Base-by-base conservation (phyloP, 1,140 invertebrate species). In the Campoletis sonorensis region DNA sequence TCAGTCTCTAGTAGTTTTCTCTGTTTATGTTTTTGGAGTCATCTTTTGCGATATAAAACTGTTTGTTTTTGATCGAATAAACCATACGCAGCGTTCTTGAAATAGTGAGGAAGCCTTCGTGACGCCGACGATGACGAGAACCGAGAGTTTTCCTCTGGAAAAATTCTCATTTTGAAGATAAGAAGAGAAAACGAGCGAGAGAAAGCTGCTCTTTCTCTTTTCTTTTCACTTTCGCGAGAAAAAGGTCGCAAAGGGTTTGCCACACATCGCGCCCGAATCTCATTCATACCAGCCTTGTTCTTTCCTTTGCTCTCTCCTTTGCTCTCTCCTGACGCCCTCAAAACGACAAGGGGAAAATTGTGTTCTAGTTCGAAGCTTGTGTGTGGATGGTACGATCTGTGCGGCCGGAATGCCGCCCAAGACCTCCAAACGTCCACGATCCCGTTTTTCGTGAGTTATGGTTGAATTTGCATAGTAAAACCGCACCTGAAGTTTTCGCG, bases 381-480 rank as follows among this genome's bases (percentile, higher is more conserved):
- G 51, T 18, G 16, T 11, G 16, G 51, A 18, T n/a, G 51, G 51
- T 54, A n/a, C 1, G 40, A 45, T 45, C 40, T 21, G 51, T 54
- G 51, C 4, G 51, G 2, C n/a, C 51, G 8, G 51, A 1, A 54
- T 54, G 51, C 51, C 51, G 51, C 51, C 1, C n/a, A 21, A 54
- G 16, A 54, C 18, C 51, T n/a, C 51, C 51, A n/a, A 54, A 54
- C 51, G 5, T 54, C n/a, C 10, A 11, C 16, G 18, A 54, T 54
- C 18, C n/a, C 7, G 51, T 54, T 84, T 84, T 87, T 83, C 75
- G 80, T 89, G 88, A 89, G 86, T 88, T 86, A 86, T 87, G 86
- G 85, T 85, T 85, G 83, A 86, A 90, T 90, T 90, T 90, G 87
- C 89, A 90, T 90, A 88, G 88, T 88, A 87, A 87, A 54, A 54